Base-by-base conservation (phyloP, 1,140 invertebrate species). In the Conus ventricosus region DNA sequence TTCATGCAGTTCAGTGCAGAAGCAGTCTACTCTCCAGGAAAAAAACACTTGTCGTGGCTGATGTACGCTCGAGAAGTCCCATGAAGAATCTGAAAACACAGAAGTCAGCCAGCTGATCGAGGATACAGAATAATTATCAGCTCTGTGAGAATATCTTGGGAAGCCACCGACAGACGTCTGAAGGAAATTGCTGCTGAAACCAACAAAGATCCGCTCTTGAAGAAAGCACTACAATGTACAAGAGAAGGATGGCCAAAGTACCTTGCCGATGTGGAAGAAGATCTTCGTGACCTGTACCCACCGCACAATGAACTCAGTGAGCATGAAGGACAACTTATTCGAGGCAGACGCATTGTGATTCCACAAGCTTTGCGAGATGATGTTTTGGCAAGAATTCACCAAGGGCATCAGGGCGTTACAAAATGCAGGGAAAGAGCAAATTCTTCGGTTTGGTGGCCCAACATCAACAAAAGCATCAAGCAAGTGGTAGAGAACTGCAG, bases 251-350 rank as follows among this genome's bases (percentile, higher is more conserved):
- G 54, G 13, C 63, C 7, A 39, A 39, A 39, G 39, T 39, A 39
- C 39, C 39, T 39, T 39, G 39, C 39, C 39, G 75, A 60, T n/a
- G 39, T 55, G n/a, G 23, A 87, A 67, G 4, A 51, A 71, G 3
- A 27, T 71, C 39, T 91, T 85, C 84, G 25, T 91, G 20, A 84
- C 90, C 11, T 88, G 90, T 15, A 80, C 84, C 20, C 88, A 92
- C 54, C 90, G 89, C 39, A 88, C 80, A 17, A 91, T 88, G 11
- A 75, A 87, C 20, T 91, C 63, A 39, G 71, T 91, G 27, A 89
- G 89, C 71, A 85, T 91, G 17, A 80, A 80, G 78, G 78, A 80
- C 23, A 10, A 6, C 78, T 80, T 1, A 39, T 51, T 8, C 11
- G 78, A 10, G 78, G 78, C 5, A 85, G 60, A 17, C 81, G 85